A percentile compares a stretch with the other conserved stretches of the same genome.
phyloP scores from a whole-genome alignment of 2,888 invertebrate species.

The Teleiodes luculella region DNA sequence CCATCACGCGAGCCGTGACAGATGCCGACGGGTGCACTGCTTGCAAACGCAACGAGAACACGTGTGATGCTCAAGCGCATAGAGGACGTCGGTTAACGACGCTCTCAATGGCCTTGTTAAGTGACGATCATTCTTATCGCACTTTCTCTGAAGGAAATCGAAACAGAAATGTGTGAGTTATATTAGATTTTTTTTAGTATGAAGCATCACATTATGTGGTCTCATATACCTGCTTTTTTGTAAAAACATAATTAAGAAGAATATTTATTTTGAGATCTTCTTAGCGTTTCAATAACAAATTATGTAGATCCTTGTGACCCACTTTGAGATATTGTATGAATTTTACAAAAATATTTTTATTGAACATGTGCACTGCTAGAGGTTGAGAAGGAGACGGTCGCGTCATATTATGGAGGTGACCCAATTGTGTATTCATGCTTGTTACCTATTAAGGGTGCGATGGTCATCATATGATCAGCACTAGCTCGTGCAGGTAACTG shows the following conservation, averaged over 20 bases:
- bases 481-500: slow-evolving; percentile 45
- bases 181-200: slow-evolving; percentile 4
- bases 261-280: too few relatives aligned
- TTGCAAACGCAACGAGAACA: slow-evolving; percentile 41
- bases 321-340: too few relatives aligned
- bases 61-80: slow-evolving; percentile 47
- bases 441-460: slow-evolving; percentile 13
- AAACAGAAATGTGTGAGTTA: slow-evolving; percentile 16
- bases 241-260: too few relatives aligned
- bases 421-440: slow-evolving; percentile 12
- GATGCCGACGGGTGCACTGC: slow-evolving; percentile 47
- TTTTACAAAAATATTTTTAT: too few relatives aligned
- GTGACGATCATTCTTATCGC: slow-evolving; percentile 34
- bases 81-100: slow-evolving; percentile 52
- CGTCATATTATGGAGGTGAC: slow-evolving; percentile 4
- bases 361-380: background rate
- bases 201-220: background rate
- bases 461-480: slow-evolving; percentile 10
- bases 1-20: slow-evolving; percentile 51
- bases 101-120: slow-evolving; percentile 44
- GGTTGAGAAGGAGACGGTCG: background rate
- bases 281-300: too few relatives aligned
- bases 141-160: slow-evolving; percentile 25
- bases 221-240: background rate
- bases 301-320: too few relatives aligned